Evolutionary conservation across 2,888 invertebrate species (phyloP), one percentile per base, ranked within the genome.

Genomic region (Yponomeuta evonymella): DNA sequence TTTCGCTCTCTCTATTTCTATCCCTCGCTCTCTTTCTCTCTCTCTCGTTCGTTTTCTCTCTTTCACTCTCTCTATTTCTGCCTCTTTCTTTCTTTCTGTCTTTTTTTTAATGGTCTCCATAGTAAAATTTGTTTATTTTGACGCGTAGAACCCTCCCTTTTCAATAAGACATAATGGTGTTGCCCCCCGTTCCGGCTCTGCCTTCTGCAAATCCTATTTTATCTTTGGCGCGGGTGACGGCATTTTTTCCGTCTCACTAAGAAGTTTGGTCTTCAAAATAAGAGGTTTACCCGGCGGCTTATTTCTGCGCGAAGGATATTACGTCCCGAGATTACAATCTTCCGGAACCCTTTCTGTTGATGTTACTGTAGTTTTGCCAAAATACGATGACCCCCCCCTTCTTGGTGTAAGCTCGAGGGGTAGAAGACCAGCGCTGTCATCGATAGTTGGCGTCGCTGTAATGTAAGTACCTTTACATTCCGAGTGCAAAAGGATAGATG

Each of bases 271-370:
- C 70, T 72, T 70, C 73, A 73, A 75, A 76, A 75, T 77, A 78
- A 78, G 78, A 77, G 76, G 76, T 79, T 81, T 75, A 78, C 48
- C 65, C 48, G 58, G 58, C 71, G 71, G 79, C 43, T 65, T 51
- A 68, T 48, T 33, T 62, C n/a, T 62, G 76, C 73, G 75, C 76
- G 82, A 81, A 84, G 87, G 87, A 89, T 87, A 89, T 89, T 88
- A 83, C 86, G 79, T 84, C 82, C 74, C 75, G 74, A 81, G 88
- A 89, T 88, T 83, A 78, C 75, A 77, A 88, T 88, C 88, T 79
- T 72, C 70, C 73, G 74, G 78, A 81, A 76, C 79, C 78, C 79
- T 78, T 79, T 70, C 51, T 75, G 75, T 48, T 74, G 74, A 74
- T 76, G 79, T 78, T 77, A 76, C 12, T 51, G 51, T 58, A 15